Evolutionary conservation across 1,140 invertebrate genomes (phyloP).

Genomic region (Drosophila orena): DNA sequence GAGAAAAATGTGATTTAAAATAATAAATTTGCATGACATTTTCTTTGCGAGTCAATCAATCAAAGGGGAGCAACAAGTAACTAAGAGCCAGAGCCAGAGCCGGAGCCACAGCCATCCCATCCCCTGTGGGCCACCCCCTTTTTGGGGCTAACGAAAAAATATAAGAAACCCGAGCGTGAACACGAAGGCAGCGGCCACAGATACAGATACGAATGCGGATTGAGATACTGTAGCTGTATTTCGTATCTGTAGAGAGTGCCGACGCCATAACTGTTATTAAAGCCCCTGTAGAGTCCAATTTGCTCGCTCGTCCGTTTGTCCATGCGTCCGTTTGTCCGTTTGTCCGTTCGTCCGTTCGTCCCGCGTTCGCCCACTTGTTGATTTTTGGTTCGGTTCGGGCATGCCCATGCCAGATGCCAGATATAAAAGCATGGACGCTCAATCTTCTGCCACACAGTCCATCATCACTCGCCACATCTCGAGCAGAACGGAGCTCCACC

Average conservation of each 20-base stretch:
- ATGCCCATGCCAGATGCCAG: constrained; percentile 22
- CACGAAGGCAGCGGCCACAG: constrained; percentile 11
- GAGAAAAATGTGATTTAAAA: constrained; percentile 74
- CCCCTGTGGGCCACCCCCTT: constrained; percentile 29
- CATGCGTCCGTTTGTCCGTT: not conserved
- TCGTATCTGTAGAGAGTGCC: constrained; percentile 13
- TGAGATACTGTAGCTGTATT: constrained; percentile 23
- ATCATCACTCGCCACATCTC: constrained; percentile 71
- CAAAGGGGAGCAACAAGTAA: constrained; percentile 57
- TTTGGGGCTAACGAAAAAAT: constrained; percentile 3
- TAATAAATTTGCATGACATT: constrained; percentile 77
- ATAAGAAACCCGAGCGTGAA: constrained; percentile 16
- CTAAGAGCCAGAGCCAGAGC: not conserved
- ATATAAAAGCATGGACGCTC: constrained; percentile 77
- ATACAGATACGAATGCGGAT: constrained; percentile 19
- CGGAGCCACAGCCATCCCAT: constrained; percentile 1
- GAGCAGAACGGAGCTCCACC: constrained; percentile 43
- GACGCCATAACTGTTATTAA: constrained; percentile 75
- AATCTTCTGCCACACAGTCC: constrained; percentile 76
- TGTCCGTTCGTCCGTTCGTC: constrained; percentile 16
- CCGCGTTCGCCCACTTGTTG: constrained; percentile 64
- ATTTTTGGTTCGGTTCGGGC: constrained; percentile 50
- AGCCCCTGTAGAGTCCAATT: constrained; percentile 60
- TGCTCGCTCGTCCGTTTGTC: constrained; percentile 38
- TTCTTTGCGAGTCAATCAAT: constrained; percentile 64